These are phyloP conservation scores for Drosophila willistoni DNA, from an alignment of 1,140 invertebrate genomes.

Conservation along the genomic window DNA sequence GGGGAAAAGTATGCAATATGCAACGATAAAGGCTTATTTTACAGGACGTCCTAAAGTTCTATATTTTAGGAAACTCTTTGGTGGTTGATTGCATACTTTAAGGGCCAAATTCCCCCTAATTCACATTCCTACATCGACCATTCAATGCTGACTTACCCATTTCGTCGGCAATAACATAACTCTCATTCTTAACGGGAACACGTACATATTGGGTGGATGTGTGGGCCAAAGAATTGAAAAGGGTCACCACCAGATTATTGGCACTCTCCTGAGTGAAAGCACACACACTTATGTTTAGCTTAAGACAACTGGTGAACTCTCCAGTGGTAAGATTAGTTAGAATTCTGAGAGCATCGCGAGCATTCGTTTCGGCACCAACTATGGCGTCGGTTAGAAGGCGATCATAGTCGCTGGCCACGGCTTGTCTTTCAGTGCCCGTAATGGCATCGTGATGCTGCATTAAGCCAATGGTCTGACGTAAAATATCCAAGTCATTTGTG, in stretches of 20 bases:
- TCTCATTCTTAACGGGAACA: constrained; percentile 87
- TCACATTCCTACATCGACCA: too few species aligned
- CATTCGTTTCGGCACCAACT: constrained; percentile 44
- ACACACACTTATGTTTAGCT: constrained; percentile 88
- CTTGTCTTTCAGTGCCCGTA: constrained; percentile 96
- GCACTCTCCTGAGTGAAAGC: constrained; percentile 75
- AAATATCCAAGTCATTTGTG: constrained; percentile 66
- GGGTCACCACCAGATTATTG: constrained; percentile 87
- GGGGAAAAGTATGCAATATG: too few species aligned
- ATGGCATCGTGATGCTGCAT: constrained; percentile 97
- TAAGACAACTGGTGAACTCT: constrained; percentile 85
- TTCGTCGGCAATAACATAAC: constrained; percentile 87
- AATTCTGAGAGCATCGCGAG: constrained; percentile 60
- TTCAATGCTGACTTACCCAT: constrained; percentile 64
- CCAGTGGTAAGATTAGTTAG: constrained; percentile 84
- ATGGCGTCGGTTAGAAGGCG: constrained; percentile 60
- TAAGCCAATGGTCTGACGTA: constrained; percentile 87
- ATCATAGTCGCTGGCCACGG: constrained; percentile 94
- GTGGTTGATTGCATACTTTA: too few species aligned
- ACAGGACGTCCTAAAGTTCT: too few species aligned
- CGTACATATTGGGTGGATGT: constrained; percentile 87
- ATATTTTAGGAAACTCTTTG: too few species aligned
- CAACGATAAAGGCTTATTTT: too few species aligned
- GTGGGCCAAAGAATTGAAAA: constrained; percentile 93
- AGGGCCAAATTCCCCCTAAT: too few species aligned